Evolutionary conservation across 92 coral and sea anemone genomes (phyloP).

Genomic region (Bergia sp.): DNA sequence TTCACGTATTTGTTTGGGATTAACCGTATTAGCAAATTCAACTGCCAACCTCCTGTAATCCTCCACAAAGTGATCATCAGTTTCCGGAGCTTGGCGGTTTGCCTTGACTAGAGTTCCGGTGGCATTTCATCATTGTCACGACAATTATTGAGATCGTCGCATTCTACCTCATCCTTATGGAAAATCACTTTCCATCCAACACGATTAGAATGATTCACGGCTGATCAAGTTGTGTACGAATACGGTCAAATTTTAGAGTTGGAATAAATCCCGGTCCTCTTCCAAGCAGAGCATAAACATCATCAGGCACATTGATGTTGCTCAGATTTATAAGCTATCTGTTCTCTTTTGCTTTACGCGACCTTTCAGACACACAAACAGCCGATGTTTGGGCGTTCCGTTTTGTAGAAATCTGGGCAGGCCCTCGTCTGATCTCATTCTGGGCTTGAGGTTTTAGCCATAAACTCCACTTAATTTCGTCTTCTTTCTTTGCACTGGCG

Average conservation of each 20-base stretch:
- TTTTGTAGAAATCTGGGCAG: conserved; percentile 8
- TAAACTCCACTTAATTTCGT: conserved; percentile 8
- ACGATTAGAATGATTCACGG: conserved; percentile 20
- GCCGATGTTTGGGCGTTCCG: conserved; percentile 1
- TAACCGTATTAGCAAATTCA: conserved; percentile 6
- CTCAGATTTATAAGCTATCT: conserved; percentile 8
- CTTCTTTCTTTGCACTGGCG: neutral
- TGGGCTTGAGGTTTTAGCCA: conserved; percentile 3
- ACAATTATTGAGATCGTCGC: neutral
- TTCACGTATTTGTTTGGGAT: neutral
- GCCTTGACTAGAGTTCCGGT: conserved; percentile 6
- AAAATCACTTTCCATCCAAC: conserved; percentile 41
- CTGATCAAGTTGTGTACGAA: conserved; percentile 6
- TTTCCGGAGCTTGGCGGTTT: conserved; percentile 22
- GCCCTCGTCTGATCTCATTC: neutral
- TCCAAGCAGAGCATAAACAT: conserved; percentile 15
- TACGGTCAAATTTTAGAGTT: conserved; percentile 7
- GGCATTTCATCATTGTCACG: conserved; percentile 9
- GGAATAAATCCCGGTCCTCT: conserved; percentile 8
- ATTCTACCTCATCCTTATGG: neutral
- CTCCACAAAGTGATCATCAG: conserved; percentile 18
- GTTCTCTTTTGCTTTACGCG: neutral
- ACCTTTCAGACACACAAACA: neutral
- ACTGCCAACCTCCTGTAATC: conserved; percentile 21
- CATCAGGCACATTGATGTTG: conserved; percentile 14